A percentile compares a stretch with the other conserved stretches of the same genome.
Conservation (phyloP, 1,140 invertebrate species). For the Phenacoccus solenopsis region DNA sequence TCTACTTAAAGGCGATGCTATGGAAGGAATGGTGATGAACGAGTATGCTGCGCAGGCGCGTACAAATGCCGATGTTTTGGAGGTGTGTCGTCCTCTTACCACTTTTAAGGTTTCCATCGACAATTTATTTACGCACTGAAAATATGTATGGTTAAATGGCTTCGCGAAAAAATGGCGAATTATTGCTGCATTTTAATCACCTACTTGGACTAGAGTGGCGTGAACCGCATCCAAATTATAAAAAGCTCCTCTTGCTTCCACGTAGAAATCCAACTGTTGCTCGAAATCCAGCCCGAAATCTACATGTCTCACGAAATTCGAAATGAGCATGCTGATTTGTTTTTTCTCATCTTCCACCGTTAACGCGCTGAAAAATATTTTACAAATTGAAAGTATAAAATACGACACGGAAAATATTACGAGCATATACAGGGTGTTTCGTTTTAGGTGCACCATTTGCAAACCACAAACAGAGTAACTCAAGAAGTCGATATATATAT, state of each 20-base stretch:
- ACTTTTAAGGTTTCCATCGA: conserved; percentile 58
- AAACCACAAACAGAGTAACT: too few relatives aligned
- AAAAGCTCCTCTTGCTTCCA: conserved; percentile 76
- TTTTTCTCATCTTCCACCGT: conserved; percentile 85
- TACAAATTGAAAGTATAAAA: too few relatives aligned
- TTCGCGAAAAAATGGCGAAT: too few relatives aligned
- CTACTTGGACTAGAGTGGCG: conserved; percentile 69
- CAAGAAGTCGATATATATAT: too few relatives aligned
- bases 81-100: conserved; percentile 61
- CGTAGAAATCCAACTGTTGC: conserved; percentile 83
- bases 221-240: conserved; percentile 80
- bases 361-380: conserved; percentile 59
- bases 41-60: conserved; percentile 89
- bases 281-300: conserved; percentile 76
- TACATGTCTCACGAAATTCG: conserved; percentile 62
- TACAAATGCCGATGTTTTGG: conserved; percentile 70
- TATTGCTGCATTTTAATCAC: too few relatives aligned
- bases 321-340: conserved; percentile 70
- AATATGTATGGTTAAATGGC: conserved; percentile 19
- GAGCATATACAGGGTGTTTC: too few relatives aligned
- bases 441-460: too few relatives aligned
- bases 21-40: conserved; percentile 90
- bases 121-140: conserved; percentile 63
- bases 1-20: conserved; percentile 56
- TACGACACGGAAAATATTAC: too few relatives aligned